Percentiles rank a stretch among this genome's conserved stretches.
Evolutionary conservation across 2,113 vertebrate genomes (phyloP).

Genomic region (Bufo bufo): DNA sequence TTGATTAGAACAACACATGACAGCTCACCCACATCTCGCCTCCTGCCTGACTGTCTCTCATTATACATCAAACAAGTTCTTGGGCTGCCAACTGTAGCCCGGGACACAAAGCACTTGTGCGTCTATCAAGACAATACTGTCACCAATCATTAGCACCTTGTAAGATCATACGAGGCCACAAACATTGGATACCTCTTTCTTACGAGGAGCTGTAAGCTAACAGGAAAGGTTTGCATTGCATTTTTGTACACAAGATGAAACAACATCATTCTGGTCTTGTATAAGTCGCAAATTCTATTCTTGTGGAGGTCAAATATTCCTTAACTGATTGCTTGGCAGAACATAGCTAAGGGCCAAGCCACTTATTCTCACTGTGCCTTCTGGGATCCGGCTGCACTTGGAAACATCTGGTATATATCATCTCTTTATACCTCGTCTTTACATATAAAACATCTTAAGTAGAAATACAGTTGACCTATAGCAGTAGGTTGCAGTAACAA

Average conservation of each 20-base stretch:
- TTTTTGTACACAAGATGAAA: neutral
- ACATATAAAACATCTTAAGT: conserved; percentile 40
- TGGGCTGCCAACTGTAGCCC: conserved; percentile 16
- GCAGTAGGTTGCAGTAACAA: conserved; percentile 21
- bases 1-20: conserved; percentile 56
- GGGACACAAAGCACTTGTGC: conserved; percentile 28
- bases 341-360: conserved; percentile 20
- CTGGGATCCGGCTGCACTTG: conserved; percentile 25
- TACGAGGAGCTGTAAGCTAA: conserved; percentile 12
- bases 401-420: conserved; percentile 32
- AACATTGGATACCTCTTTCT: conserved; percentile 12
- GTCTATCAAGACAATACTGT: conserved; percentile 52
- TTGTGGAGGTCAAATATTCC: neutral
- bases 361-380: conserved; percentile 8
- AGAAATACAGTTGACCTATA: conserved; percentile 42
- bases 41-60: conserved; percentile 51
- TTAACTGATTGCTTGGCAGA: conserved; percentile 13
- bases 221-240: conserved; percentile 30
- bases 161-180: conserved; percentile 39
- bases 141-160: conserved; percentile 49
- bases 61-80: conserved; percentile 53
- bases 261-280: neutral
- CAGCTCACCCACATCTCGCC: conserved; percentile 38
- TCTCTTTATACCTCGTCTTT: conserved; percentile 5
- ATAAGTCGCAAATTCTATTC: conserved; percentile 1